Percentiles rank a stretch among this genome's conserved stretches.
These are phyloP conservation scores for Ernsta delagoae DNA, from an alignment of 2,888 invertebrate species.

Conservation along the genomic window DNA sequence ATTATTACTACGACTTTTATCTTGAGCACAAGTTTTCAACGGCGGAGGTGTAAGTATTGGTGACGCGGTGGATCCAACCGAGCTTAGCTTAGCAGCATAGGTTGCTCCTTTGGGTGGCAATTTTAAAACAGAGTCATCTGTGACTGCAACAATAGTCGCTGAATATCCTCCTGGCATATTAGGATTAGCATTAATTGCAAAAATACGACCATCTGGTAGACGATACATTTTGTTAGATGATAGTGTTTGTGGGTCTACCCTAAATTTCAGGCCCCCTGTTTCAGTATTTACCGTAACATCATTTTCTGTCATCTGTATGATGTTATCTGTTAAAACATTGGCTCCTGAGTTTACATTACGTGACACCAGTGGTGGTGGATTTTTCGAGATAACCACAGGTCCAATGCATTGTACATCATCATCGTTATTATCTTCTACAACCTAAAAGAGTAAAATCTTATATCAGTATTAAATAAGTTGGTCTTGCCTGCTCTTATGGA, in stretches of 20 bases:
- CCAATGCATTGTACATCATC: conserved; percentile 79
- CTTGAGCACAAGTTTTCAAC: conserved; percentile 39
- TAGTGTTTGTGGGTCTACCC: conserved; percentile 79
- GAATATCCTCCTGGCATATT: conserved; percentile 82
- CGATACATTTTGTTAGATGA: conserved; percentile 83
- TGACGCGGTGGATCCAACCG: conserved; percentile 53
- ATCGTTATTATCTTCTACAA: conserved; percentile 72
- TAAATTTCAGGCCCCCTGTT: conserved; percentile 79
- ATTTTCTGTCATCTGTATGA: conserved; percentile 81
- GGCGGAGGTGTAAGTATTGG: conserved; percentile 40
- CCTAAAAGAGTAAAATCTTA: conserved; percentile 49
- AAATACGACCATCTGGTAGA: conserved; percentile 78
- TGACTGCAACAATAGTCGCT: conserved; percentile 78
- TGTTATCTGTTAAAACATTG: conserved; percentile 65
- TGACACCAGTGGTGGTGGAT: conserved; percentile 52
- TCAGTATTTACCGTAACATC: conserved; percentile 78
- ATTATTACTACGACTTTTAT: conserved; percentile 26
- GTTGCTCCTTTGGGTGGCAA: conserved; percentile 60
- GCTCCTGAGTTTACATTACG: conserved; percentile 47
- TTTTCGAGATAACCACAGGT: conserved; percentile 59
- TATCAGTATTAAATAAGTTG: not conserved
- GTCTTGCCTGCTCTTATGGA: too few species aligned
- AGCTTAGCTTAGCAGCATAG: conserved; percentile 70
- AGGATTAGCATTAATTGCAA: conserved; percentile 78
- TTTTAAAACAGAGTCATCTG: conserved; percentile 58